Conservation (phyloP, 2,888 invertebrate species). For the Lypha dubia region DNA sequence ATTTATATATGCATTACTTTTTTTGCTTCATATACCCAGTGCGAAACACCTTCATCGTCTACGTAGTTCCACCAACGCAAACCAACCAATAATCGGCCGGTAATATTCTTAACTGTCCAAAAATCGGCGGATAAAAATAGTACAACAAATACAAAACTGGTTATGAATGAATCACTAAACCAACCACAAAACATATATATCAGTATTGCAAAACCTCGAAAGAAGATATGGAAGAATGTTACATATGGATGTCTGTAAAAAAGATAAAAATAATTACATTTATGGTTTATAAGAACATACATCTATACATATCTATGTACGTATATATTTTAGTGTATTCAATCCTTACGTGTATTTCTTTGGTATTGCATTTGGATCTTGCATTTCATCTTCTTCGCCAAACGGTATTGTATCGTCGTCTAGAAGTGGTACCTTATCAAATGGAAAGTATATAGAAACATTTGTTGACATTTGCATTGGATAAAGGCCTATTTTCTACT, state of each 20-base stretch:
- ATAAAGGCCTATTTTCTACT: not conserved
- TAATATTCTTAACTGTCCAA: slow-evolving; percentile 96
- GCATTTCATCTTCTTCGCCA: slow-evolving; percentile 90
- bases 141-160: slow-evolving; percentile 96
- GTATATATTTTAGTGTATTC: not conserved
- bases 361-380: slow-evolving; percentile 76
- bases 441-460: slow-evolving; percentile 76
- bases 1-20: slow-evolving; percentile 76
- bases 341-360: slow-evolving; percentile 83
- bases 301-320: not conserved
- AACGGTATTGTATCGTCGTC: slow-evolving; percentile 94
- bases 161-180: slow-evolving; percentile 96
- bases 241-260: slow-evolving; percentile 93
- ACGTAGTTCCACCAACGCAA: slow-evolving; percentile 99
- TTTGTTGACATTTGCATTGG: slow-evolving; percentile 21
- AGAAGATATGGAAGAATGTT: slow-evolving; percentile 95
- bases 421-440: slow-evolving; percentile 91
- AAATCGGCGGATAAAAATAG: slow-evolving; percentile 98
- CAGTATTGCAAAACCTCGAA: slow-evolving; percentile 92
- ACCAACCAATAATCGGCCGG: slow-evolving; percentile 96
- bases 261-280: not conserved
- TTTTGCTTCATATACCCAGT: slow-evolving; percentile 97
- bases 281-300: too few species aligned
- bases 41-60: slow-evolving; percentile 97
- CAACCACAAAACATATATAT: slow-evolving; percentile 95